phyloP scores from a whole-genome alignment of 1,140 invertebrate genomes.

The Ceratina australensis region DNA sequence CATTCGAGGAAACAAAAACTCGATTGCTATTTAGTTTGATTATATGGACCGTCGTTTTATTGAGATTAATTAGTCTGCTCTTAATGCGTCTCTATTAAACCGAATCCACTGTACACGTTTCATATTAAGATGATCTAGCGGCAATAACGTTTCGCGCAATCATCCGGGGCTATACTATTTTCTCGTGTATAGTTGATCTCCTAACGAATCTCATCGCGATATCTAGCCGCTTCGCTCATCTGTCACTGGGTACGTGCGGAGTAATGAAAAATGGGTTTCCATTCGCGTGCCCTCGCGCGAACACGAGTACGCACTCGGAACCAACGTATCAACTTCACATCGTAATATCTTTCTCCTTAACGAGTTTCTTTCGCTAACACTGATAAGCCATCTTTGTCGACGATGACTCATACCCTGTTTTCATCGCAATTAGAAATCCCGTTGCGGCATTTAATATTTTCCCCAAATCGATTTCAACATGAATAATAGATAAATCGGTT shows the following conservation, averaged over 20 bases:
- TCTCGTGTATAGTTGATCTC: constrained; percentile 1
- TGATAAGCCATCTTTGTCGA: background rate
- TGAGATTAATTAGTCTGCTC: no score
- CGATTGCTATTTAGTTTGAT: no score
- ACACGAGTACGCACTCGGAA: background rate
- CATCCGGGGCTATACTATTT: background rate
- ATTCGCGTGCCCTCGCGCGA: background rate
- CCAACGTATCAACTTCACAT: background rate
- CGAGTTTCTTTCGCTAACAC: background rate
- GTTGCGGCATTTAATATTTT: no score
- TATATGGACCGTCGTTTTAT: no score
- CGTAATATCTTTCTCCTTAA: background rate
- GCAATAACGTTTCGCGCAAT: no score
- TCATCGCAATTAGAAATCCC: background rate
- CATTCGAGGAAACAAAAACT: no score
- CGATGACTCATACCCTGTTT: no score
- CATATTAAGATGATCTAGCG: no score
- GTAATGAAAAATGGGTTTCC: constrained; percentile 19
- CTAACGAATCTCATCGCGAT: background rate
- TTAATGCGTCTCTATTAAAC: no score
- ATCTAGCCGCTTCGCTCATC: background rate
- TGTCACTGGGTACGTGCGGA: constrained; percentile 1
- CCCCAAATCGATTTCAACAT: no score
- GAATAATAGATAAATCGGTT: no score
- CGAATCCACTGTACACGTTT: no score